Percentiles rank a stretch among this genome's conserved stretches.
Evolutionary conservation across 30 jellyfish, hydroid and myxozoan genomes (phyloP).

Genomic region (Chrysaora quinquecirrha): DNA sequence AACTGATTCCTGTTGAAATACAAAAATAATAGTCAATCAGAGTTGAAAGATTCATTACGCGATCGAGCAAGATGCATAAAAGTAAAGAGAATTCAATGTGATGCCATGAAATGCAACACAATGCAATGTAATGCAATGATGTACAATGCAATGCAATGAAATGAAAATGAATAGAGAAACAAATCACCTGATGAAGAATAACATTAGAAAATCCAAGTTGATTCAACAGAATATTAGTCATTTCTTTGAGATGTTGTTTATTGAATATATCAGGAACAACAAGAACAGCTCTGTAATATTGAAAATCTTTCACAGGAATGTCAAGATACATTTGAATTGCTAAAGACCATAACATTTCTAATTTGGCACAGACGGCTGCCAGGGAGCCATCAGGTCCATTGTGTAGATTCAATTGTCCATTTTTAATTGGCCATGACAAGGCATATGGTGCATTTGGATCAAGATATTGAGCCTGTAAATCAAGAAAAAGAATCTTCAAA

Average conservation of each 20-base stretch:
- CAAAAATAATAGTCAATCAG: too few relatives aligned
- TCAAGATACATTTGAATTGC: conserved; percentile 92
- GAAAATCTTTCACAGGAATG: conserved; percentile 92
- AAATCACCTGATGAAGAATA: conserved; percentile 97
- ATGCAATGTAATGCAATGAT: too few relatives aligned
- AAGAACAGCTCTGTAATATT: conserved; percentile 83
- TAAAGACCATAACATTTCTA: conserved; percentile 88
- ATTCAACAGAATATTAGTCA: conserved; percentile 72
- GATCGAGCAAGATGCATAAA: too few relatives aligned
- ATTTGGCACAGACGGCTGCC: conserved; percentile 81
- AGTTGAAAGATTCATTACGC: too few relatives aligned
- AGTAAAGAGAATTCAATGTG: too few relatives aligned
- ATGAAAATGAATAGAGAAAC: too few relatives aligned
- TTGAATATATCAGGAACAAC: conserved; percentile 91
- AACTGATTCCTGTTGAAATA: conserved; percentile 86
- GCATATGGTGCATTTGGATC: conserved; percentile 93
- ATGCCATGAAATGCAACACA: too few relatives aligned
- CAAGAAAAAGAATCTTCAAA: too few relatives aligned
- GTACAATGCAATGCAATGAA: too few relatives aligned
- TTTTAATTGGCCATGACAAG: conserved; percentile 80
- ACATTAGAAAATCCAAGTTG: conserved; percentile 86
- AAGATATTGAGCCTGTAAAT: conserved; percentile 83
- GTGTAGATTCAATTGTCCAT: conserved; percentile 89
- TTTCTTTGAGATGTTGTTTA: conserved; percentile 73
- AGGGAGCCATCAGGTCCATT: conserved; percentile 89